Evolutionary conservation across 2,888 invertebrate genomes (phyloP), one percentile per base, ranked within the genome.

Genomic region (Callinectes sapidus): DNA sequence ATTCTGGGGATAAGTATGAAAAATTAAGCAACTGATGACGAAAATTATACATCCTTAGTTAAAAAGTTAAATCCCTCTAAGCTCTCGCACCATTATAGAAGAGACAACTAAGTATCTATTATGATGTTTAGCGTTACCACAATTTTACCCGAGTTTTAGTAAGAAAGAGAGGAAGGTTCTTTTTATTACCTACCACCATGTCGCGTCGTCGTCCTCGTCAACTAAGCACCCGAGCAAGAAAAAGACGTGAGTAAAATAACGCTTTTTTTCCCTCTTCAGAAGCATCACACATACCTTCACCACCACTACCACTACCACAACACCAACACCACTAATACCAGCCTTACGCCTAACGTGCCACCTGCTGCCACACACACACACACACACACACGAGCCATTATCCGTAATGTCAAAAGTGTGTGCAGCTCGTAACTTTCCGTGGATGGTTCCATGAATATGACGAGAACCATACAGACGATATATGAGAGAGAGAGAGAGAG

Each of bases 381-480:
- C 61, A 61, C 61, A 61, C 61, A 61, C 61, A 61, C 61, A 61
- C 61, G 5, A 1, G 18, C 61, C 61, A 61, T 61, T 61, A 61
- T 61, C 61, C 61, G 61, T 61, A 61, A 61, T 61, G 61, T 61
- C 61, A 61, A 61, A 61, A 61, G 61, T 61, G 61, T 23, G 61
- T 61, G 61, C 61, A 61, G 61, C 61, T 61, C 61, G 23, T 61
- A 61, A 61, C 23, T 61, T 61, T 61, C 61, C 61, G 61, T 61
- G 61, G 61, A 61, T 61, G 61, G 61, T 61, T 61, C 61, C 61
- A 61, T 61, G 61, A 61, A 61, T 61, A 61, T 61, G 61, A 61
- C 61, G 61, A 23, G 61, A 23, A 61, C 23, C 61, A 61, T 61
- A 61, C 61, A 61, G 23, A 61, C 61, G 61, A 61, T 61, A 61